Evolutionary conservation across 2,797 vertebrate genomes (phyloP), one percentile per base, ranked within the genome.

Genomic region (Syngnathus rostellatus): DNA sequence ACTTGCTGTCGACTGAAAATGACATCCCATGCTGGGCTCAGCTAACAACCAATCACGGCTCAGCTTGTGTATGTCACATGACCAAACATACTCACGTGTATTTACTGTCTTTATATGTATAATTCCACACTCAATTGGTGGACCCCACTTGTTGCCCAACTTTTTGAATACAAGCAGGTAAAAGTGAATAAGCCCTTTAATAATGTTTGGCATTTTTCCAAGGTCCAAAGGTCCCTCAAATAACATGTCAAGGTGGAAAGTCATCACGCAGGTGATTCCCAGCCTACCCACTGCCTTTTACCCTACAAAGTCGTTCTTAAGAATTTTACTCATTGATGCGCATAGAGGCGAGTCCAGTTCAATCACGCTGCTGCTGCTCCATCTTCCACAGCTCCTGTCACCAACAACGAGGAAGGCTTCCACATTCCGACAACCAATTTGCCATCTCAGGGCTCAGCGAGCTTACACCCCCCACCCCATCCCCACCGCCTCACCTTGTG

Each of bases 361-460:
- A 62, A 62, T 62, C 60, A 62, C 6, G 21, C 23, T 45, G 60
- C 21, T 25, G 60, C 41, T 25, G n/a, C 21, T 62, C 60, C 60
- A 62, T 62, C 60, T 62, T 62, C 40, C 60, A 37, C 60, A 25
- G 41, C 41, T 62, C 21, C 40, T 43, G 60, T 62, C 41, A 23
- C 21, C 60, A 45, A 62, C 60, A 62, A 45, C 41, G 21, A 45
- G 60, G 41, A 25, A 16, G 60, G 60, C 40, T 45, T 62, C 60
- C 60, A 62, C 60, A 62, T 62, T 41, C 60, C 41, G 12, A 25
- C 40, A 62, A 62, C 60, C 60, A 62, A 62, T 62, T 62, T 62
- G 41, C 60, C 60, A 62, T 62, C 60, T 17, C 60, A 45, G 41
- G 60, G 41, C 60, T 21, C 41, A 45, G 60, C 60, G n/a, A n/a